Evolutionary conservation across 2,888 invertebrate species (phyloP), one percentile per base, ranked within the genome.

Genomic region (Xanthostigma xanthostigma): DNA sequence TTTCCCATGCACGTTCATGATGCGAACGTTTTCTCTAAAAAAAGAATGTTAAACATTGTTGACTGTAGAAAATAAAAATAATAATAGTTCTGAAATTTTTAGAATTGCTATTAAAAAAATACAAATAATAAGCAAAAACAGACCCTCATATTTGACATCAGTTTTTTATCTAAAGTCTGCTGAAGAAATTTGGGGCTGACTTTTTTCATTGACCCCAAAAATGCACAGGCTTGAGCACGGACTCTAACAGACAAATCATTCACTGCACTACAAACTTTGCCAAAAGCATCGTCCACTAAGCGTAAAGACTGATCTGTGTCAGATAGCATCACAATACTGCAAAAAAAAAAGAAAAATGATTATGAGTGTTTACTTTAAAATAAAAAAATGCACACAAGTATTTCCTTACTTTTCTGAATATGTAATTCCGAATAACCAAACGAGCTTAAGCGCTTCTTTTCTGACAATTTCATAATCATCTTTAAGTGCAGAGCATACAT

Each of bases 101-200:
- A 36, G 10, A 36, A 43, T 41, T 46, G 8, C 40, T 4, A 17
- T 17, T 3, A 17, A n/a, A 40, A 12, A 17, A 35, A 4, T 41
- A 51, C 40, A 42, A 12, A 41, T 39, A 27, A 41, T 50, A 44
- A 47, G n/a, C 36, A 14, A 36, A 8, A 8, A 36, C 65, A 60
- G 66, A 88, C 87, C 73, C 87, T 81, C 82, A 94, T 85, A 61
- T 93, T 89, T 45, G 91, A 90, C 92, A 95, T 94, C 27, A 95
- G 76, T 62, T 97, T 97, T 67, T 98, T 98, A 63, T 98, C 97
- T 36, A 98, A 69, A 0, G 97, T 97, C 70, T 98, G 97, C 61
- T 92, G 83, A 47, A 98, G 73, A 67, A 94, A 95, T 51, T 84
- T 79, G 43, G 85, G 79, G 48, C 93, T 88, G 5, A 98, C 96